Evolutionary conservation across 2,888 invertebrate species (phyloP), one percentile per base, ranked within the genome.

Genomic region (Leptopilina drosophilae): DNA sequence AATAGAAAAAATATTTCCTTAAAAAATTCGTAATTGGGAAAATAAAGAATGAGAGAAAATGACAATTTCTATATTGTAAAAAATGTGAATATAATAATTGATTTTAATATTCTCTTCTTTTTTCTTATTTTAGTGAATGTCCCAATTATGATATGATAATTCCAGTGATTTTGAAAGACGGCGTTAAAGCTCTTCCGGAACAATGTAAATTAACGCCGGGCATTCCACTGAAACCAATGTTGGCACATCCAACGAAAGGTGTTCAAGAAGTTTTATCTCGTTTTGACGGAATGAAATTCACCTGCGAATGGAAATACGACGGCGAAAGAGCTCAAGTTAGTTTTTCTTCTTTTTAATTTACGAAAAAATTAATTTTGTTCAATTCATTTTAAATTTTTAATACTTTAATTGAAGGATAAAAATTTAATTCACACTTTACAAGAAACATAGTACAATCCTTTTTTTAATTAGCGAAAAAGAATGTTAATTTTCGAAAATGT

Each of bases 261-360:
- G 96, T 99, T 1, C 94, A 95, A 82, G 98, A 98, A 91, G 96
- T 99, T 5, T 92, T 99, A 77, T 94, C 95, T 81, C 94, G 97
- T 88, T 95, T 92, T 80, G 97, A 97, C 81, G 95, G 96, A 14
- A 94, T 96, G 83, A 94, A 95, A 87, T 99, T 99, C 91, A 99
- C 99, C 0, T 99, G 99, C 91, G 99, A 99, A 93, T 99, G 96
- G 95, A 99, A 99, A 92, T 99, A 99, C 92, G 99, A 99, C 92
- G 99, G 99, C 0, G 99, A 99, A 93, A 94, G 99, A 87, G 99
- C 99, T 0, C 99, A 98, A 94, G 95, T 97, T 9, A 92, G 93
- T 83, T 49, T 64, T 75, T 53, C 73, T 56, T 80, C 12, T 33
- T 33, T 77, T 33, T 33, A 33, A 33, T 33, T 33, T 33, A 33